A percentile compares a stretch with the other conserved stretches of the same genome.
These are phyloP conservation scores for Grallaria varia DNA, from an alignment of 2,113 vertebrate genomes.

Conservation along the genomic window DNA sequence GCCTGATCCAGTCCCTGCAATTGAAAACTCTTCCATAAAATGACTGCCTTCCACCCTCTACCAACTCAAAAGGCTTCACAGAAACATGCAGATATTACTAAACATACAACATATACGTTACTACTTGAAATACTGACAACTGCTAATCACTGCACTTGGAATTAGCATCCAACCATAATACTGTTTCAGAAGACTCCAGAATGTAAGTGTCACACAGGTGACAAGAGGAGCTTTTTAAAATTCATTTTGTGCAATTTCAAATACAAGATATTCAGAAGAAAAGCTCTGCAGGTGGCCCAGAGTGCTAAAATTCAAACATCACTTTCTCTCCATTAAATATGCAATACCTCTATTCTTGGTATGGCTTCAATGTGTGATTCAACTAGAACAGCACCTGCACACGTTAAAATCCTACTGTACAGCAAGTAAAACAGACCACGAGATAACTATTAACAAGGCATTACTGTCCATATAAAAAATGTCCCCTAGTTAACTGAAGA, in stretches of 20 bases:
- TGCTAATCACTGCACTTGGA: background rate
- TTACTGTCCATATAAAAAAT: background rate
- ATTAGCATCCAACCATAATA: background rate
- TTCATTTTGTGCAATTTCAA: background rate
- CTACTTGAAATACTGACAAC: background rate
- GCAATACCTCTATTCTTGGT: background rate
- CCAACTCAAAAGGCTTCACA: background rate
- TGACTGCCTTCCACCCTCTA: background rate
- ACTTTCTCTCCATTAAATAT: background rate
- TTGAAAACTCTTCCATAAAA: background rate
- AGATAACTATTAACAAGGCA: background rate
- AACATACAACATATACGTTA: fast-evolving
- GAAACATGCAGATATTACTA: background rate
- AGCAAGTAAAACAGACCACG: background rate
- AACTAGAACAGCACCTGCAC: background rate
- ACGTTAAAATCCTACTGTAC: background rate
- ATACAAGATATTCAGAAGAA: background rate
- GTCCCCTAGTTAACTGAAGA: background rate
- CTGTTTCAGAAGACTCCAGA: background rate
- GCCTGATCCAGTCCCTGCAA: background rate
- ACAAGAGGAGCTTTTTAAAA: background rate
- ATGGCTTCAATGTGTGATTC: background rate
- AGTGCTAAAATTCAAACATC: background rate
- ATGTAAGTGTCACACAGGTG: background rate
- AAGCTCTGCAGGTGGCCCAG: background rate